Base-by-base conservation (phyloP, 2,797 vertebrate genomes). In the Phataginus tricuspis region DNA sequence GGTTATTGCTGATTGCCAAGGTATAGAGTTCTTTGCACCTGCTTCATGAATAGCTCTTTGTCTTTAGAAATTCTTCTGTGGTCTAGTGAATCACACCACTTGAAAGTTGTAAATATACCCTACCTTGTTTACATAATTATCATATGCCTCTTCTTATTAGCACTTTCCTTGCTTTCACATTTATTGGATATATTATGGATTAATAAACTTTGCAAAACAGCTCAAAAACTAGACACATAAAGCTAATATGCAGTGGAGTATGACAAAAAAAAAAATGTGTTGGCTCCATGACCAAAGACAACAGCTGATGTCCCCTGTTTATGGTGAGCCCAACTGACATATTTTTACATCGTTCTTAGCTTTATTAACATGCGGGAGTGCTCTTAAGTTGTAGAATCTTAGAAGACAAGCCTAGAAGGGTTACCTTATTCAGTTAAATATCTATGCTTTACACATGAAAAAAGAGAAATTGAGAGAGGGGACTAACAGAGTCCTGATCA, bases 21-120 rank as follows among this genome's bases (percentile, higher is more conserved):
- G 49, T 90, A n/a, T 39, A 59, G 71, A 93, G 31, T 86, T 55
- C 39, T 13, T 77, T 90, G 66, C 21, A 94, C 53, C 74, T 95
- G 88, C 77, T 90, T 88, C 37, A 21, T 79, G 45, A 87, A 84
- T 49, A 90, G 53, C 39, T 91, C 82, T 97, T 93, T 92, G 39
- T 96, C 57, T 96, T 71, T 14, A 87, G 34, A 94, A 83, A 92
- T 25, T 93, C 85, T 80, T 72, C 61, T 94, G 31, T 34, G 68
- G 25, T 90, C 61, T 68, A 34, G 3, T 63, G 86, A 94, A 74
- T 89, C 37, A 71, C 29, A 12, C 45, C 72, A 92, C 63, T 91
- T 85, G 29, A 64, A 89, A 57, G 1, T 23, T 87, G 89, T 74
- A 90, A 96, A 69, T 82, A 72, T n/a, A 59, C 7, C n/a, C 25